Conservation (phyloP, 2,888 invertebrate species). For the Rugalucina vietnamica region DNA sequence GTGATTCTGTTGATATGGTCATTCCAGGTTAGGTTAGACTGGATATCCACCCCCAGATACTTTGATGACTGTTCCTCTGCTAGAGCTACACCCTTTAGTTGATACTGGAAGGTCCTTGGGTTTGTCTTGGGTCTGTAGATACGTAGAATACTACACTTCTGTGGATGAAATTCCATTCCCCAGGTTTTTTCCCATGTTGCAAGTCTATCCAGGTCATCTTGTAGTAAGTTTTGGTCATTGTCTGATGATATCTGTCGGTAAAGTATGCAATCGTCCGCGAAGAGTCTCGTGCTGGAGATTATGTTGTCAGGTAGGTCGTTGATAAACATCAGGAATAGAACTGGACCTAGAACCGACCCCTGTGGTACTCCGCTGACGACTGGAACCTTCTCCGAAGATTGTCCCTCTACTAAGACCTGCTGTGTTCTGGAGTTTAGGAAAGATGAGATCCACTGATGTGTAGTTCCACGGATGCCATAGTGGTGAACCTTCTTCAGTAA, state of each 20-base stretch:
- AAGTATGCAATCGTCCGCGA: constrained; percentile 32
- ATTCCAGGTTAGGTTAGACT: too few relatives aligned
- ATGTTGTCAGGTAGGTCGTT: constrained; percentile 20
- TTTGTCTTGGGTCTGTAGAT: too few relatives aligned
- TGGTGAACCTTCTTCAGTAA: constrained; percentile 19
- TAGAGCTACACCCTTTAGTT: too few relatives aligned
- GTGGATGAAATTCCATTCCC: too few relatives aligned
- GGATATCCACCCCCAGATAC: too few relatives aligned
- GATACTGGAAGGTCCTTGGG: too few relatives aligned
- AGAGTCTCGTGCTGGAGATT: background rate
- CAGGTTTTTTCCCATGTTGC: background rate
- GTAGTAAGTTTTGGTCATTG: constrained; percentile 2
- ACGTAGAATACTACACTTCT: too few relatives aligned
- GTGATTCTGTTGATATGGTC: too few relatives aligned
- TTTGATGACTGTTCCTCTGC: too few relatives aligned
- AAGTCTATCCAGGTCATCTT: background rate
- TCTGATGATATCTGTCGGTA: constrained; percentile 2
- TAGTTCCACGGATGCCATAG: constrained; percentile 25
- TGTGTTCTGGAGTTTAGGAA: constrained; percentile 16
- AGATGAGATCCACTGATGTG: constrained; percentile 14
- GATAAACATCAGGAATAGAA: constrained; percentile 27
- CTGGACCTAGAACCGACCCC: constrained; percentile 20
- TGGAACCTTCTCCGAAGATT: constrained; percentile 23
- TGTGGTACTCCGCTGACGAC: constrained; percentile 39
- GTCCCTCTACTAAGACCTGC: constrained; percentile 33